Evolutionary conservation across 2,888 invertebrate species (phyloP).

Genomic region (Drosophila cyrtoloma): DNA sequence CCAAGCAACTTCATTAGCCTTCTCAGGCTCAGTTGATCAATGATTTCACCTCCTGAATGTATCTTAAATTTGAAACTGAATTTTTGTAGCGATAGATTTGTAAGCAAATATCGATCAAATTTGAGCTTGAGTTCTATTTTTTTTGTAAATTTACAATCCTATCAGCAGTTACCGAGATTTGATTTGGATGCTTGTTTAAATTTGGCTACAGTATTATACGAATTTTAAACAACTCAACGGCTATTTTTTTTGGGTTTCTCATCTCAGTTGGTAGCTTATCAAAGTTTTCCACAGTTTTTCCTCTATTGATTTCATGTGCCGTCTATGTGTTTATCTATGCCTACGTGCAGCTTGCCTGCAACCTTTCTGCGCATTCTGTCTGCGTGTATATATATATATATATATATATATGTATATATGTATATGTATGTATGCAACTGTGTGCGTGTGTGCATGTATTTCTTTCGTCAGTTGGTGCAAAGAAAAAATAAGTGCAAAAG

Average conservation of each 20-base stretch:
- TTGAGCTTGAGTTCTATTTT: background rate
- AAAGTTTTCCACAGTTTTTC: conserved; percentile 32
- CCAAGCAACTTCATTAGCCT: conserved; percentile 69
- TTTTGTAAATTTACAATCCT: background rate
- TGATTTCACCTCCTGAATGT: background rate
- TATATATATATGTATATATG: background rate
- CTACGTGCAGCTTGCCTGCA: conserved; percentile 51
- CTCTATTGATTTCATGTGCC: conserved; percentile 38
- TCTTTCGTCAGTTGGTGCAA: conserved; percentile 51
- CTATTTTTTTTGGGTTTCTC: background rate
- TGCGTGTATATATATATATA: conserved; percentile 10
- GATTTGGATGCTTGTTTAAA: background rate
- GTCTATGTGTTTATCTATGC: conserved; percentile 69
- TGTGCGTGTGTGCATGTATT: conserved; percentile 18
- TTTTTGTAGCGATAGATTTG: background rate
- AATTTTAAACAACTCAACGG: conserved; percentile 22
- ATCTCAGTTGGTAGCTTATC: conserved; percentile 32
- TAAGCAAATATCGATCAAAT: background rate
- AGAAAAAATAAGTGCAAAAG: conserved; percentile 49
- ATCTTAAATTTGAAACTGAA: background rate
- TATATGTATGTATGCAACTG: background rate
- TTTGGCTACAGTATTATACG: background rate
- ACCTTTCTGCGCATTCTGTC: conserved; percentile 31
- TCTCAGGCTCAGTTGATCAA: conserved; percentile 19
- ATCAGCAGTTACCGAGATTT: background rate